Base-by-base conservation (phyloP, 2,113 vertebrate species). In the Sebastes fasciatus region DNA sequence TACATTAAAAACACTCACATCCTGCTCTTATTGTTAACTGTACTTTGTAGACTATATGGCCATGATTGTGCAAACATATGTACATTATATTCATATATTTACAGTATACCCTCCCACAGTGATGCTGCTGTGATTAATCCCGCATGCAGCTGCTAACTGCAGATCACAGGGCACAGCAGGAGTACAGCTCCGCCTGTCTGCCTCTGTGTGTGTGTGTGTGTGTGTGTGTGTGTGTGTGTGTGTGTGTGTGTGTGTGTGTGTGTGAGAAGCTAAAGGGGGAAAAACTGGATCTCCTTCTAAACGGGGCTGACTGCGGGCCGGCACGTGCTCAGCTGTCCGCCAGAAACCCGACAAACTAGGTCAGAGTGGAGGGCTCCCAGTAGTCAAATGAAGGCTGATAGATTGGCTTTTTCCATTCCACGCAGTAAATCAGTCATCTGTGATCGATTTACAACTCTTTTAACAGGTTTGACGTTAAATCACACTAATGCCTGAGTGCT, bases 261-360 rank as follows among this genome's bases (percentile, higher is more conserved):
- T 83, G 67, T 77, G 68, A 76, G 43, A 82, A 78, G 82, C 66
- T 66, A 64, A 65, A 54, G 19, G 8, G 17, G 69, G 45, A n/a
- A 72, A 74, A 77, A 67, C 26, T 74, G 78, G 54, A 42, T 74
- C 72, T 74, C 51, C 40, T 66, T 58, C 68, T 86, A 66, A 86
- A 82, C 49, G 78, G 62, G 62, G 67, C 69, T 6, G 58, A 85
- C 60, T 85, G 74, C 52, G 73, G 71, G 71, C 67, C 78, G 60
- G 77, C 83, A 84, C 67, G 5, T 88, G 86, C 88, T 91, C 74
- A 82, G 82, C 71, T 57, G 48, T 76, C 49, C 21, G 86, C 91
- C 93, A 93, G 74, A 67, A 90, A 80, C 74, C 80, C 70, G 12
- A 80, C 79, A 86, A 93, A 86, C 84, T 92, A 85, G 92, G 91